Conservation (phyloP, 2,888 invertebrate genomes). For the Standfussiana lucernea region DNA sequence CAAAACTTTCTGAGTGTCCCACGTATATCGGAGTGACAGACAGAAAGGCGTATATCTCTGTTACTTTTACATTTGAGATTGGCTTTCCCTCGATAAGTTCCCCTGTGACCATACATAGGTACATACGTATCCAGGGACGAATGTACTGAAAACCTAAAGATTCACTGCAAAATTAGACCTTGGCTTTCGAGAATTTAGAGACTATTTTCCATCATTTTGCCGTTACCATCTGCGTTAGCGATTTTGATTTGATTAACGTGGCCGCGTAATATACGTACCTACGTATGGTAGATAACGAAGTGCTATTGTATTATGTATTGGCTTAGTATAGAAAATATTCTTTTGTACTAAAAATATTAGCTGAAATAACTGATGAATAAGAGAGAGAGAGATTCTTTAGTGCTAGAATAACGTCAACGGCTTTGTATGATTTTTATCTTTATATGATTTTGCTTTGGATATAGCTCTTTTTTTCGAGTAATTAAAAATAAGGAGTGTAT, state of each 20-base stretch:
- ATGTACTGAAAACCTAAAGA: neutral
- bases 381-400: neutral
- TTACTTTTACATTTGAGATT: neutral
- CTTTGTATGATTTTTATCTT: no score
- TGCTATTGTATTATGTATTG: constrained; percentile 1
- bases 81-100: neutral
- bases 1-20: no score
- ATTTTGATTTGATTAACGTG: constrained; percentile 28
- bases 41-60: neutral
- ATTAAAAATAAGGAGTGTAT: neutral
- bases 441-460: neutral
- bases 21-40: neutral
- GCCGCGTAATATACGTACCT: neutral
- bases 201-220: constrained; percentile 9
- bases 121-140: neutral
- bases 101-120: neutral
- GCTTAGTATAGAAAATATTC: constrained; percentile 4
- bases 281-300: constrained; percentile 20
- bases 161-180: constrained; percentile 6
- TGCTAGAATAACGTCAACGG: neutral
- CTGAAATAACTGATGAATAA: neutral
- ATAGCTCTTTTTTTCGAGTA: neutral
- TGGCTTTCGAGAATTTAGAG: neutral
- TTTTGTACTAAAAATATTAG: neutral
- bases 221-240: neutral